Percentiles rank a stretch among this genome's conserved stretches.
Conservation (phyloP, 2,888 invertebrate species). For the Mimas tiliae region DNA sequence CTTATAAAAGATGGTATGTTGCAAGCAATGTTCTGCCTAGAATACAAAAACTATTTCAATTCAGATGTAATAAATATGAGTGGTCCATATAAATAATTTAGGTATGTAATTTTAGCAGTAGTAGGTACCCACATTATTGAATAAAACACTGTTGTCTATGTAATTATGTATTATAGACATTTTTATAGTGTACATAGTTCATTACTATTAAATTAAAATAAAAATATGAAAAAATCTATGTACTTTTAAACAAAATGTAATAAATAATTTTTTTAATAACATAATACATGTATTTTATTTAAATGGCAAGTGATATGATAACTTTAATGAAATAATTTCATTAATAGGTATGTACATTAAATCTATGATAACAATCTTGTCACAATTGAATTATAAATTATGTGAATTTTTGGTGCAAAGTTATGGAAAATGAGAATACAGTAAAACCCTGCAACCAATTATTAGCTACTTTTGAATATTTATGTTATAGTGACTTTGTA, state of each 20-base stretch:
- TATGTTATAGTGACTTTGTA: constrained; percentile 46
- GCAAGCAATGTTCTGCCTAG: too few relatives aligned
- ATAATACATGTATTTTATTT: constrained; percentile 64
- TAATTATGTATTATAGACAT: constrained; percentile 84
- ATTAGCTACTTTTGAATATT: constrained; percentile 45
- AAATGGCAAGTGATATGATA: constrained; percentile 87
- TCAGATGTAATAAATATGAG: constrained; percentile 13
- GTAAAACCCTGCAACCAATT: constrained; percentile 45
- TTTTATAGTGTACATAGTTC: constrained; percentile 82
- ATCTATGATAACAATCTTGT: constrained; percentile 52
- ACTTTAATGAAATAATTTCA: constrained; percentile 23
- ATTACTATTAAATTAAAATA: constrained; percentile 75
- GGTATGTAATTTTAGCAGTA: constrained; percentile 17
- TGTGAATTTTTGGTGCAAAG: constrained; percentile 57
- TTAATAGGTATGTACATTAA: constrained; percentile 56
- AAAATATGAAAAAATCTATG: constrained; percentile 62
- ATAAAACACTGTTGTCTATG: constrained; percentile 70
- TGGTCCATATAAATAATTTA: not conserved
- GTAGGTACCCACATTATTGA: constrained; percentile 37
- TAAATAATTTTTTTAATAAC: constrained; percentile 62
- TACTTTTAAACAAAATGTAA: constrained; percentile 65
- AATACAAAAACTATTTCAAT: too few relatives aligned
- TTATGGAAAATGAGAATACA: constrained; percentile 54
- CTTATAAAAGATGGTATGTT: too few relatives aligned
- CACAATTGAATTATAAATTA: constrained; percentile 47